Evolutionary conservation across 2,888 invertebrate species (phyloP), one percentile per base, ranked within the genome.

Genomic region (Perdita meconis): DNA sequence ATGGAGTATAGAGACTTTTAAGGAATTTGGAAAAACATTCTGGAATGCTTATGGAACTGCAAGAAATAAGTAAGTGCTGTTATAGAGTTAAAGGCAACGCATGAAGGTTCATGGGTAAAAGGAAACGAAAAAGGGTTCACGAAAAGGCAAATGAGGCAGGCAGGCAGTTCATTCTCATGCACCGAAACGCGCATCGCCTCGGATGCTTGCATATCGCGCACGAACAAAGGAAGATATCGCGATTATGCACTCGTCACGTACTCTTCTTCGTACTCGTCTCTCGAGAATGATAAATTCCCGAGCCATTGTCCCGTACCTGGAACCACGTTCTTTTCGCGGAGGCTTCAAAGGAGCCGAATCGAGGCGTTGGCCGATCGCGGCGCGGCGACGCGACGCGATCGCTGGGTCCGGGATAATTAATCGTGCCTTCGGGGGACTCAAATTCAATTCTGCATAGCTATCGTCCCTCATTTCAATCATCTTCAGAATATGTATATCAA

Each of bases 211-310:
- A 66, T 65, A n/a, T 56, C 64, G 71, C 53, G n/a, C 42, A 38
- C 67, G 66, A 60, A 71, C 71, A 72, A 69, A 68, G 72, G 67
- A n/a, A 50, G 71, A 82, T 30, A 30, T 83, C 81, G 81, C 78
- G 83, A 83, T 84, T 79, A 73, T 71, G 84, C 83, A 79, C 74
- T 76, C 74, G 78, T 76, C 82, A 78, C 84, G 84, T 70, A 69
- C 70, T 53, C 26, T 56, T 63, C 74, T 42, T 53, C 64, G 64
- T 70, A 53, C 74, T 68, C 34, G 66, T 34, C 57, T 44, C 72
- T 36, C 72, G 69, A 10, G 84, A 84, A 84, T 84, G 72, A 82
- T 78, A 84, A 84, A 84, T 78, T 56, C 67, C 57, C 73, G 56
- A 38, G 61, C 69, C 82, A 84, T 84, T 84, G 84, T 84, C 60